Base-by-base conservation (phyloP, 2,888 invertebrate species). In the Cerastis rubricosa region DNA sequence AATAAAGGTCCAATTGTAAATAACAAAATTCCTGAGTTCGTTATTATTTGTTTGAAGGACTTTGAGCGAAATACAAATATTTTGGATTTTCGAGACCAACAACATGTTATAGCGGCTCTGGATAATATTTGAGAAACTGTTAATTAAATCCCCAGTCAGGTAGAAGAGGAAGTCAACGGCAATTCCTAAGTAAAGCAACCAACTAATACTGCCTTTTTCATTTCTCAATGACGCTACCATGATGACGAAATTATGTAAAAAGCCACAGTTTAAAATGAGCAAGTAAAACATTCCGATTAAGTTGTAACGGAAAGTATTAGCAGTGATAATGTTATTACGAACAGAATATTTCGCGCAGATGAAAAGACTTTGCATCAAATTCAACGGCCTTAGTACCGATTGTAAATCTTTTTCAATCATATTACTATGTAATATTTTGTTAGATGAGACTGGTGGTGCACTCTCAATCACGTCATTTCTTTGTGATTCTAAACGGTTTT, bases 331-430 rank as follows among this genome's bases (percentile, higher is more conserved):
- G 12, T 63, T 40, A 12, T 40, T 12, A 63, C 22, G 11, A 40
- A 63, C 6, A 40, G 63, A 63, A 63, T 63, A 63, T 22, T 63
- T 63, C 12, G 63, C 22, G 49, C 54, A 51, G n/a, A 51, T n/a
- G 4, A 66, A 63, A 22, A 63, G 22, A 22, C 12, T 63, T 47
- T 47, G 66, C 29, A 59, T 59, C 4, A 59, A 29, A 59, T 59
- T 59, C 19, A 59, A 29, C 29, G 59, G 59, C 29, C 19, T 47
- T 14, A 66, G 8, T 29, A 66, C 47, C 7, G 47, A 47, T 29
- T 66, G 25, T 66, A 66, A 66, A 47, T 66, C 29, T 59, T 59
- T 29, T 29, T 9, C 59, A 59, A 59, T 59, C 1, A 59, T 29
- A 19, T 19, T 29, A 59, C 2, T 9, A 29, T 19, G 29, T 29